These are phyloP conservation scores for Oxyruncus cristatus DNA, from an alignment of 2,113 vertebrate species.

Conservation along the genomic window DNA sequence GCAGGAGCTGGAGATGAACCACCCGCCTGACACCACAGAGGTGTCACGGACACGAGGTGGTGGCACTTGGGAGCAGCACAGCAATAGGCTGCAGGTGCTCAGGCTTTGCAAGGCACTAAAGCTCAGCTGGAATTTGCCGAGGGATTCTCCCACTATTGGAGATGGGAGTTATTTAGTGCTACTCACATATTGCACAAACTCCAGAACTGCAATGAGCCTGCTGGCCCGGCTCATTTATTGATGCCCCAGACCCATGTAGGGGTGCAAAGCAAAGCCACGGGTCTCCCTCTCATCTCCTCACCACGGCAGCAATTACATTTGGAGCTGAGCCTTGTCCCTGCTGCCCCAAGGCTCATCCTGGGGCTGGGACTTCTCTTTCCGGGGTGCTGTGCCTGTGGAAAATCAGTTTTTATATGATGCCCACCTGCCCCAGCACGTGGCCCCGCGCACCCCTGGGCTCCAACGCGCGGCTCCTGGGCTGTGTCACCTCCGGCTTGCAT, in stretches of 20 bases:
- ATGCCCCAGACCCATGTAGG: neutral
- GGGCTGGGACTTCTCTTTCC: neutral
- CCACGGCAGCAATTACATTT: neutral
- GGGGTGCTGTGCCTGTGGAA: neutral
- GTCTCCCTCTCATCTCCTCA: neutral
- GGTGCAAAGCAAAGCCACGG: neutral
- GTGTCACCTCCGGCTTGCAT: accelerated
- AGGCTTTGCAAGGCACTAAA: neutral
- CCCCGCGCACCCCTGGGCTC: neutral
- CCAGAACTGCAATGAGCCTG: neutral
- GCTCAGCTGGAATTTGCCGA: neutral
- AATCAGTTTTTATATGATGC: neutral
- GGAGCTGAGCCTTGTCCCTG: neutral
- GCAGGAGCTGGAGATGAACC: neutral
- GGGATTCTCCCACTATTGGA: neutral
- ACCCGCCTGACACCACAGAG: neutral
- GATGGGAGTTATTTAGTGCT: neutral
- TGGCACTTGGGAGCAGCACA: neutral
- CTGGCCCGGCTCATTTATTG: neutral
- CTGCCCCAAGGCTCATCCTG: neutral
- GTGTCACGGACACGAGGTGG: accelerated
- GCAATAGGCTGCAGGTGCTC: neutral
- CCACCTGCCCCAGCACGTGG: neutral
- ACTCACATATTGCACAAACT: neutral
- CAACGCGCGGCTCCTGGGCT: neutral